phyloP scores from a whole-genome alignment of 1,140 invertebrate species.

The Venustaconcha ellipsiformis region DNA sequence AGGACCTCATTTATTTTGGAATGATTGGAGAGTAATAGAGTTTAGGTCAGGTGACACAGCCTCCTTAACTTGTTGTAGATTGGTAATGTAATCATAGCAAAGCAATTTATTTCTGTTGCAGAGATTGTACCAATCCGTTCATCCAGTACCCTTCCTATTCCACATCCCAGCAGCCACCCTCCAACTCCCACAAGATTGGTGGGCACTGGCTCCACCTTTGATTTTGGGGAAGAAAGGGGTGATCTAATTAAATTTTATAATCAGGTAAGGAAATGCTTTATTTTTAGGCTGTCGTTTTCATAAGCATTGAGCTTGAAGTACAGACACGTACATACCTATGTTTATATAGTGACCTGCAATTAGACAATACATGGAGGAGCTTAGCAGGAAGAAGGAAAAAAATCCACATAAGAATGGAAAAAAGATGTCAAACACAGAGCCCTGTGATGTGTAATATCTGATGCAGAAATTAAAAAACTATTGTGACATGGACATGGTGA shows the following conservation, averaged over 20 bases:
- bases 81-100: too few relatives aligned
- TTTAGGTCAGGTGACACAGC: too few relatives aligned
- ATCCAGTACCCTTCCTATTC: constrained; percentile 69
- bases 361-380: too few relatives aligned
- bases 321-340: neutral
- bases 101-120: neutral
- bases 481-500: too few relatives aligned
- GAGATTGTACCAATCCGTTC: constrained; percentile 63
- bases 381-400: too few relatives aligned
- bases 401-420: too few relatives aligned
- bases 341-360: neutral
- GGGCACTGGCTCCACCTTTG: constrained; percentile 74
- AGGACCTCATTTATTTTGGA: too few relatives aligned
- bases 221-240: constrained; percentile 76
- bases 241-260: constrained; percentile 97
- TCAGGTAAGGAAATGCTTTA: constrained; percentile 64
- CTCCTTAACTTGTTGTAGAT: too few relatives aligned
- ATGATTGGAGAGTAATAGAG: too few relatives aligned
- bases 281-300: neutral
- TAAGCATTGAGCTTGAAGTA: neutral
- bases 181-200: constrained; percentile 76
- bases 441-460: too few relatives aligned
- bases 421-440: too few relatives aligned
- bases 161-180: constrained; percentile 69
- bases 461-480: too few relatives aligned